Evolutionary conservation across 2,113 vertebrate genomes (phyloP).

Genomic region (Alces alces): DNA sequence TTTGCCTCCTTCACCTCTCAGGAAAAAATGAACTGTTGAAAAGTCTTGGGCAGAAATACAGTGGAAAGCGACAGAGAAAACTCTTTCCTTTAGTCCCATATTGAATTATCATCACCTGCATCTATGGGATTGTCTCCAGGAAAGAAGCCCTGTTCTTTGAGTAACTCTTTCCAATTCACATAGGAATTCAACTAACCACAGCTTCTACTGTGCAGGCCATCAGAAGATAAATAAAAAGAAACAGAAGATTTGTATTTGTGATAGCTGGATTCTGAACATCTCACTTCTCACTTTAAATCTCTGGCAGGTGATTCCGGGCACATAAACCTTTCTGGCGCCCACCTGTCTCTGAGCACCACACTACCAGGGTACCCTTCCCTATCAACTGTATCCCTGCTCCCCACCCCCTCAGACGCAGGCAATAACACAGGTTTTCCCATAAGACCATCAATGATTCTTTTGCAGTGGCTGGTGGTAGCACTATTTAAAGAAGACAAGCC

Average conservation of each 20-base stretch:
- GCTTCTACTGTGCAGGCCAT: not conserved
- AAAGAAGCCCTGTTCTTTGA: slow-evolving; percentile 4
- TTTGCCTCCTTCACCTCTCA: not conserved
- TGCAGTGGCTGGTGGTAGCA: not conserved
- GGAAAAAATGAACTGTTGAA: not conserved
- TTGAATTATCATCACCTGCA: slow-evolving; percentile 48
- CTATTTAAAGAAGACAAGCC: not conserved
- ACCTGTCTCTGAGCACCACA: not conserved
- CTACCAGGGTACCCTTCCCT: too few relatives aligned
- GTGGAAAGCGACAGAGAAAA: slow-evolving; percentile 27
- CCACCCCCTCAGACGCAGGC: not conserved
- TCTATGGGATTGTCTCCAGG: slow-evolving; percentile 17
- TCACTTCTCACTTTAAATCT: not conserved
- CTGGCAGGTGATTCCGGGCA: not conserved
- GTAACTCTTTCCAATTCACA: slow-evolving; percentile 25
- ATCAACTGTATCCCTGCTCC: fast-evolving
- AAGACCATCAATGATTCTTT: not conserved
- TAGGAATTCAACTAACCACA: not conserved
- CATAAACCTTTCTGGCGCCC: not conserved
- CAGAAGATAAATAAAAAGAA: not conserved
- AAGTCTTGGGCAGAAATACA: not conserved
- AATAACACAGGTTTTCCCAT: not conserved
- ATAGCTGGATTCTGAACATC: not conserved
- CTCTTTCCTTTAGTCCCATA: not conserved
- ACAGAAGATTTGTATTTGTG: not conserved